Evolutionary conservation across 2,888 invertebrate genomes (phyloP).

Genomic region (Eucriotettix oculatus): DNA sequence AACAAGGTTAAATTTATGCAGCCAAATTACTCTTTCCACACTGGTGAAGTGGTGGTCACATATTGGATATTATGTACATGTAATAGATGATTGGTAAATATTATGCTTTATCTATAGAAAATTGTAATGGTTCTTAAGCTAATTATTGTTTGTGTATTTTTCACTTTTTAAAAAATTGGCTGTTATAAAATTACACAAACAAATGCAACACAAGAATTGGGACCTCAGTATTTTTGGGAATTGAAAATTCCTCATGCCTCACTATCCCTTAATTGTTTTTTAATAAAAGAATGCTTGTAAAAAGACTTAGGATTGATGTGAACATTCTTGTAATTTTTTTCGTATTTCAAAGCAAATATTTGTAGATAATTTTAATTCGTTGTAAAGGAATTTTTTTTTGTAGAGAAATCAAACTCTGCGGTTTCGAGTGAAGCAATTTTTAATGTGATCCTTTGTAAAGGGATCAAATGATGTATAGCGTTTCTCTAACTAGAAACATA

Average conservation of each 20-base stretch:
- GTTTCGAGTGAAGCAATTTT: constrained; percentile 8
- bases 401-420: constrained; percentile 4
- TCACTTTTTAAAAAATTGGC: constrained; percentile 3
- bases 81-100: not conserved
- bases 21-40: not conserved
- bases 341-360: constrained; percentile 10
- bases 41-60: not conserved
- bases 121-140: not conserved
- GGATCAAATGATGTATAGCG: constrained; percentile 26
- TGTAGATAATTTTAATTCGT: constrained; percentile 13
- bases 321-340: constrained; percentile 14
- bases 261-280: not conserved
- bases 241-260: constrained; percentile 1
- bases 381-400: constrained; percentile 6
- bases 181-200: not conserved
- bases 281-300: constrained; percentile 5
- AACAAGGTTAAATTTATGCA: not conserved
- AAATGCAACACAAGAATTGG: not conserved
- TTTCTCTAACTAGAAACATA: constrained; percentile 13
- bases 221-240: not conserved
- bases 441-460: constrained; percentile 29
- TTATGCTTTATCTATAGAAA: constrained; percentile 1
- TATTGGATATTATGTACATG: not conserved
- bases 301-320: constrained; percentile 12
- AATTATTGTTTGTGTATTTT: not conserved